Conservation (phyloP, 2,797 vertebrate species). For the Leucoraja ocellata region DNA sequence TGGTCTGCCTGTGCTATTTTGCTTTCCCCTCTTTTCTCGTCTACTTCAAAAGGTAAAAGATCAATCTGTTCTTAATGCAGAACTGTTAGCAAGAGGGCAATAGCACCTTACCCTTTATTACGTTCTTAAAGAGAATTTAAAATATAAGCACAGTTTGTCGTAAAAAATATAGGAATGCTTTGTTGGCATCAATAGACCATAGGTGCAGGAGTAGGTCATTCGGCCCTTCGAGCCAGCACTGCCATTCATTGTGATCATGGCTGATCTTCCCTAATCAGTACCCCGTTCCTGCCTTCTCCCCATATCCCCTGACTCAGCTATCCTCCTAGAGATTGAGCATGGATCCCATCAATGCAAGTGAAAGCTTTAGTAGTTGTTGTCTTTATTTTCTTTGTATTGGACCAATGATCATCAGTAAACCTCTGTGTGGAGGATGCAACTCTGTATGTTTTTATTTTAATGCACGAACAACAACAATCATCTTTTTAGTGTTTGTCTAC, state of each 20-base stretch:
- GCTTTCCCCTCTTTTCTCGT: background rate
- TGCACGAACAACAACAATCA: no score
- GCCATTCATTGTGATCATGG: no score
- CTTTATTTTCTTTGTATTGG: background rate
- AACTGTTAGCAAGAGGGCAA: no score
- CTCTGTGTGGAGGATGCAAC: background rate
- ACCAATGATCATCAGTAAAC: background rate
- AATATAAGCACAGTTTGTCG: background rate
- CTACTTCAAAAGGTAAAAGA: background rate
- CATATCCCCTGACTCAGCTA: no score
- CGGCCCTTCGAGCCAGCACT: no score
- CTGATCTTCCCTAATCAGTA: no score
- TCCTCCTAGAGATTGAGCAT: background rate
- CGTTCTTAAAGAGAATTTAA: background rate
- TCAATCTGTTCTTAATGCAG: no score
- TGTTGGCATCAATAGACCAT: background rate
- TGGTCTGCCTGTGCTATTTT: background rate
- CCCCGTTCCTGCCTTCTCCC: no score
- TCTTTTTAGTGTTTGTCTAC: background rate
- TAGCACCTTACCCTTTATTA: no score
- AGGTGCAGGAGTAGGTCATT: no score
- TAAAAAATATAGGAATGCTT: background rate
- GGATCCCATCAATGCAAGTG: background rate
- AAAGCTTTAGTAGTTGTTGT: background rate
- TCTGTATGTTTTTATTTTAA: background rate